Evolutionary conservation across 2,888 invertebrate species (phyloP).

Genomic region (Cantharis nigra): DNA sequence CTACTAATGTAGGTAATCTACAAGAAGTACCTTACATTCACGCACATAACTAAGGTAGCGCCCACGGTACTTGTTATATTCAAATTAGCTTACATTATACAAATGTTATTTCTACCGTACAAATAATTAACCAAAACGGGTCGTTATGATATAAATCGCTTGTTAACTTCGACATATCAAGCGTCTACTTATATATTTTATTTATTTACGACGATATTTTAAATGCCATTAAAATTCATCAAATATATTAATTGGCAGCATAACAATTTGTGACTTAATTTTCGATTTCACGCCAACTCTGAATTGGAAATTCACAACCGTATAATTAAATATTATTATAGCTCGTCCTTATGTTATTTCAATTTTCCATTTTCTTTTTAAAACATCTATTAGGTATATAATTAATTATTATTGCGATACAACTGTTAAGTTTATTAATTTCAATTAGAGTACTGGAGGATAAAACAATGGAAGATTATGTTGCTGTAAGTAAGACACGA

Average conservation of each 20-base stretch:
- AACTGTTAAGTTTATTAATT: neutral
- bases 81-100: slow-evolving; percentile 48
- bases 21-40: slow-evolving; percentile 44
- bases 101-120: slow-evolving; percentile 46
- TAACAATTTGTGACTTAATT: neutral
- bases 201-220: slow-evolving; percentile 1
- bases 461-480: neutral
- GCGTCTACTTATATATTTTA: slow-evolving; percentile 5
- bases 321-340: neutral
- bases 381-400: neutral
- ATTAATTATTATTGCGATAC: neutral
- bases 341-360: no score
- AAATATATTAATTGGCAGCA: neutral
- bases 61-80: slow-evolving; percentile 51
- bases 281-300: neutral
- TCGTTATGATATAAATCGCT: slow-evolving; percentile 12
- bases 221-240: neutral
- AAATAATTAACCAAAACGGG: slow-evolving; percentile 28
- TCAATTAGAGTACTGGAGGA: neutral
- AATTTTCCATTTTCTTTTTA: neutral
- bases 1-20: slow-evolving; percentile 43
- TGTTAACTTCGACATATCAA: slow-evolving; percentile 10
- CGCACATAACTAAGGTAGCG: slow-evolving; percentile 49
- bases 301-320: neutral
- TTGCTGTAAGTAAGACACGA: slow-evolving; percentile 37